Evolutionary conservation across 2,888 invertebrate species (phyloP), one percentile per base, ranked within the genome.

Genomic region (Dione vanillae): DNA sequence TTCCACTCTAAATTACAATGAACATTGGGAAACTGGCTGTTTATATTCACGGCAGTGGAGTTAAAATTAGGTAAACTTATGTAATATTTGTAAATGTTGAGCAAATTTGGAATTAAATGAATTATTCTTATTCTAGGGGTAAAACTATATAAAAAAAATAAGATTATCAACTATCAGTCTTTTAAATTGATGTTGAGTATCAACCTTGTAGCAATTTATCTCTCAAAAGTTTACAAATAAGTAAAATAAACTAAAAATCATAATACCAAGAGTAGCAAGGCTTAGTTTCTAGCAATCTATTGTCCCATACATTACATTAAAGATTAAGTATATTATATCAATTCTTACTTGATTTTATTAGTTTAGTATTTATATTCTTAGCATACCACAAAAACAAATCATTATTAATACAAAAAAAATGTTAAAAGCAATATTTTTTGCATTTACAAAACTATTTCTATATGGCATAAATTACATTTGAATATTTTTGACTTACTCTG

Each of bases 141-240:
- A 92, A 92, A 93, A 93, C 85, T 90, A 92, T 92, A 91, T 90
- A 88, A 90, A 88, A 91, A 91, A 91, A 88, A 85, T 81, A 88
- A 87, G 84, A 83, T 91, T 94, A 92, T 88, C 91, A 91, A 90
- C 94, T 94, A 94, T 94, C 94, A 94, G 94, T 94, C 94, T 94
- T 94, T 91, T 92, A 91, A 92, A 94, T 94, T 93, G 93, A 94
- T 93, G 93, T 92, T 91, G 89, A 87, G 89, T 91, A 87, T 90
- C 90, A 92, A 91, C 87, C 89, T 87, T 88, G 85, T 90, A 89
- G 88, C 90, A 90, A 88, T 85, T 89, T 85, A 80, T 84, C 82
- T 89, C 91, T 91, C 92, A 93, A 93, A 92, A 93, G 92, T 92
- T 92, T 92, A 93, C 92, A 92, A 92, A 85, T 75, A 67, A 81